Conservation (phyloP, 2,888 invertebrate genomes). For the Nasonia oneida region DNA sequence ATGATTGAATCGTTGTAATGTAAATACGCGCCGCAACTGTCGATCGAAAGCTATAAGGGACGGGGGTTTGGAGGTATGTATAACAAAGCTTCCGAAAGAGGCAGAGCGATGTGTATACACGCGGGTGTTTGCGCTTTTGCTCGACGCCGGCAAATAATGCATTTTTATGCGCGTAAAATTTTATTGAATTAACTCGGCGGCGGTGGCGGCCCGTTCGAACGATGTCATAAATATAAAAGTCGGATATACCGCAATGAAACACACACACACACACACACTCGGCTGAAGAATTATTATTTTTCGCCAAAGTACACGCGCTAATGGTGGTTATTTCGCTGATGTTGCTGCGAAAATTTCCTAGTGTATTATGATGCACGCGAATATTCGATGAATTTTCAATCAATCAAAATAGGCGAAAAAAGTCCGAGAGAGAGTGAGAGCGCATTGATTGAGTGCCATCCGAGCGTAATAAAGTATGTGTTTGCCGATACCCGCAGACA, state of each 20-base stretch:
- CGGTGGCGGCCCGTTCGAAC: neutral
- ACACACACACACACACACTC: neutral
- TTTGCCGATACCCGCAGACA: neutral
- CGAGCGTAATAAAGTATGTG: neutral
- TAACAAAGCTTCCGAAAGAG: conserved; percentile 10
- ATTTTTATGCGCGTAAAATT: conserved; percentile 30
- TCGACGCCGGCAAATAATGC: neutral
- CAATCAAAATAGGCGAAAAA: too few species aligned
- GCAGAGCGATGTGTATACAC: too few species aligned
- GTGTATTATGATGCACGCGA: too few species aligned
- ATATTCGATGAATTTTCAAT: too few species aligned
- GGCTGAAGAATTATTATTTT: neutral
- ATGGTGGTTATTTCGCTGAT: neutral
- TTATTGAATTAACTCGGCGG: conserved; percentile 30
- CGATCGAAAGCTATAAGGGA: neutral
- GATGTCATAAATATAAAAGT: conserved; percentile 17
- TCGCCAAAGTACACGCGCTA: neutral
- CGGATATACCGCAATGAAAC: neutral
- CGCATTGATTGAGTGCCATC: conserved; percentile 19
- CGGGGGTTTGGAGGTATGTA: neutral
- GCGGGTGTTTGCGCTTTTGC: neutral
- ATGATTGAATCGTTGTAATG: neutral
- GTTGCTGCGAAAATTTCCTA: neutral
- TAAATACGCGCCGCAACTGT: neutral
- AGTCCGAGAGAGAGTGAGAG: neutral